Evolutionary conservation across 2,797 vertebrate species (phyloP), one percentile per base, ranked within the genome.

Genomic region (Anniella stebbinsi): DNA sequence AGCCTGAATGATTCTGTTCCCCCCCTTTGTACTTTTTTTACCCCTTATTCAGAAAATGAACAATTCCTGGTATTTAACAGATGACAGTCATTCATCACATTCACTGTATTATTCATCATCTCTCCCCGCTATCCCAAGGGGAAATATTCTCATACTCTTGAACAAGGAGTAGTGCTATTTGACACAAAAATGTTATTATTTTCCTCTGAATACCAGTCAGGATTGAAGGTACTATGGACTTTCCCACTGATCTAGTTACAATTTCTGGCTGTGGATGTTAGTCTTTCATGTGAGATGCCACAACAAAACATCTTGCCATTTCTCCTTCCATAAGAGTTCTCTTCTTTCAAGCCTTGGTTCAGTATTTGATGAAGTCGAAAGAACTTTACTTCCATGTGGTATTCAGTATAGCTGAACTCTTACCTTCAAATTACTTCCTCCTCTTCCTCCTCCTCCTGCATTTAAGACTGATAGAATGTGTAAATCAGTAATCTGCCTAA

Each of bases 1-100:
- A 38, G 54, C 18, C 18, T 89, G 67, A 66, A 17, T 90, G 82
- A 91, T 92, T 75, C 73, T 2, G 75, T 88, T 88, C 90, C 93
- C 80, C 23, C 80, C 23, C 54, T 18, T 12, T 41, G 51, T 78
- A 89, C 51, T n/a, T 63, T 41, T 23, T 73, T 91, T 4, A n/a
- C 66, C 73, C 76, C 91, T 92, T 88, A 92, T 87, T 60, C 70
- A 89, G 85, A 77, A 94, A 93, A 94, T 67, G 8, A 89, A 1
- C 88, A 84, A 90, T 93, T 93, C 41, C 90, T 93, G 60, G 85
- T 60, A 51, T 76, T 92, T 80, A 92, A 66, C 28, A 70, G 45
- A 66, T 60, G 69, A 33, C 87, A 85, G 36, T 75, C 90, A 94
- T 94, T 91, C 60, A 84, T 88, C 84, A 80, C 51, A 41, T 8